Evolutionary conservation across 2,113 vertebrate genomes (phyloP).

Genomic region (Odocoileus hemionus): DNA sequence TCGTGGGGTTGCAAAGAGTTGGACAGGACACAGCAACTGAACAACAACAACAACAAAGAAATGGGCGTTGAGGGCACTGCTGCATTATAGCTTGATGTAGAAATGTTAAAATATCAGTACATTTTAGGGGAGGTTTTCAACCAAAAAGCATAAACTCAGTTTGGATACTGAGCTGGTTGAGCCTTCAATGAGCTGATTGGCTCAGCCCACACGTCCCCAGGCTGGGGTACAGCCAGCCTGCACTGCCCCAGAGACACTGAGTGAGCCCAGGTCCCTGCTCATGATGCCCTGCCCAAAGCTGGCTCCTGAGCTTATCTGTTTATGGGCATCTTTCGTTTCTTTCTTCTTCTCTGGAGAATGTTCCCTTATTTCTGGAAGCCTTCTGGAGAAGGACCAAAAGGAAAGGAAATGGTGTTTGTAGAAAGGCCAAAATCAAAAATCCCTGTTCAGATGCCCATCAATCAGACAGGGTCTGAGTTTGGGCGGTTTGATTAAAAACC

Average conservation of each 20-base stretch:
- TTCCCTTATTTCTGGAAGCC: not conserved
- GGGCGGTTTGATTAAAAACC: not conserved
- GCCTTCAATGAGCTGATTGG: not conserved
- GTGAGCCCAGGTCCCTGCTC: fast-evolving
- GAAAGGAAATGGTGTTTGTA: not conserved
- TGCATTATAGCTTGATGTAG: not conserved
- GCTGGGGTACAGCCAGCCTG: not conserved
- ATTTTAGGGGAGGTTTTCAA: not conserved
- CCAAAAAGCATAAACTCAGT: not conserved
- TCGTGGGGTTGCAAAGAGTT: not conserved
- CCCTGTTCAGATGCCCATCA: not conserved
- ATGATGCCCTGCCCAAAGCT: not conserved
- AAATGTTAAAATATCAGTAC: not conserved
- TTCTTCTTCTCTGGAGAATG: not conserved
- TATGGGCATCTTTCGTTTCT: not conserved
- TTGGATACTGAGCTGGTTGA: not conserved
- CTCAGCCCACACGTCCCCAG: not conserved
- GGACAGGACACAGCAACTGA: not conserved
- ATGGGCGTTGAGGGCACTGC: fast-evolving
- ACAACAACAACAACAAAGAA: not conserved
- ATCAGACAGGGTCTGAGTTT: not conserved
- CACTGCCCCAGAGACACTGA: not conserved
- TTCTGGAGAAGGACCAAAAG: not conserved
- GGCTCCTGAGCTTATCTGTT: not conserved
- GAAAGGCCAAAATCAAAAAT: not conserved